Conservation (phyloP, 2,888 invertebrate species). For the Hydroisotoma schaefferi region DNA sequence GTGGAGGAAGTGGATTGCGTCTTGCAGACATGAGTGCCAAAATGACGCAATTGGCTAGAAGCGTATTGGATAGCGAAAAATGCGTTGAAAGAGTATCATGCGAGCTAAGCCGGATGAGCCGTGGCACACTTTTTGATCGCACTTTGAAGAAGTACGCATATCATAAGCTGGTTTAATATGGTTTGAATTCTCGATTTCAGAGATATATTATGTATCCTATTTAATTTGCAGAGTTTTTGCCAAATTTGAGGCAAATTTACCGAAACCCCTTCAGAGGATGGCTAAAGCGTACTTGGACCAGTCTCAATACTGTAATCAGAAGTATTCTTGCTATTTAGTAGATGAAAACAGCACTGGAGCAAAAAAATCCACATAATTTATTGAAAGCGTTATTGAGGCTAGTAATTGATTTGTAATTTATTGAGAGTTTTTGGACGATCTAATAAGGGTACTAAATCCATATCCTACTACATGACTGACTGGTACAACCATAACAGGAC, state of each 20-base stretch:
- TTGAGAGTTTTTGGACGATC: too few relatives aligned
- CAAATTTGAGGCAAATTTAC: constrained; percentile 23
- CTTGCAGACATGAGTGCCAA: constrained; percentile 35
- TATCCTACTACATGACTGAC: too few relatives aligned
- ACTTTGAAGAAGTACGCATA: constrained; percentile 34
- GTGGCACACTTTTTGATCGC: constrained; percentile 39
- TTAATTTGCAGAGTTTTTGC: constrained; percentile 23
- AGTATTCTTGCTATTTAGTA: constrained; percentile 25
- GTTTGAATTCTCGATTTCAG: background rate
- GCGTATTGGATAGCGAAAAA: constrained; percentile 41
- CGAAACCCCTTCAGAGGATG: constrained; percentile 17
- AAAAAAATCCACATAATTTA: constrained; percentile 10
- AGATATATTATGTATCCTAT: background rate
- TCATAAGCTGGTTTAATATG: constrained; percentile 1
- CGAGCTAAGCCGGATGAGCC: constrained; percentile 39
- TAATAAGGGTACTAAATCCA: too few relatives aligned
- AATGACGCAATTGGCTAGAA: constrained; percentile 29
- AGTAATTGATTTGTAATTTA: too few relatives aligned
- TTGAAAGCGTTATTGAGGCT: too few relatives aligned
- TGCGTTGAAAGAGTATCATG: constrained; percentile 44
- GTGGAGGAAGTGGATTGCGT: constrained; percentile 8
- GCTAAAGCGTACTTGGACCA: constrained; percentile 25
- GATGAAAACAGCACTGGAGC: constrained; percentile 15
- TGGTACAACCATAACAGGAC: too few relatives aligned
- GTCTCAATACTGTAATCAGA: constrained; percentile 17